Conservation (phyloP, 2,888 invertebrate species). For the Dorcus hopei region DNA sequence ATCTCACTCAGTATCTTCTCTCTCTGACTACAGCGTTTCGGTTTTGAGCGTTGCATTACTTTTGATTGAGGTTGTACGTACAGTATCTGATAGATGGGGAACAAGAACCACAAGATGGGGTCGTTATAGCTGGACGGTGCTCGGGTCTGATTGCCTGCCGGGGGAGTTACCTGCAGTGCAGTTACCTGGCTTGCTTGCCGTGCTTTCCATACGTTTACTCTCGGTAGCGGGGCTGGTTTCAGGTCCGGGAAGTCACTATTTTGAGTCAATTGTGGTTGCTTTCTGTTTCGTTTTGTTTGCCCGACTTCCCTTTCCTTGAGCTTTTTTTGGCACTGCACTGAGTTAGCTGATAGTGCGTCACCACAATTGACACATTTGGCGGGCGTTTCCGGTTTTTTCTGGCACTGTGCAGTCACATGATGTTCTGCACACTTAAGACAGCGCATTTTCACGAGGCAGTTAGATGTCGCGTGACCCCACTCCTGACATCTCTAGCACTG, state of each 20-base stretch:
- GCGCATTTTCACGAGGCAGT: not conserved
- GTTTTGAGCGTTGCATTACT: no score
- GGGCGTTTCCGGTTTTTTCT: not conserved
- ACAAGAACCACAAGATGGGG: no score
- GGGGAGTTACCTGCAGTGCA: not conserved
- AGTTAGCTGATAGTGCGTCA: slow-evolving; percentile 1
- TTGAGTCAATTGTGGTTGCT: not conserved
- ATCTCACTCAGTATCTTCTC: no score
- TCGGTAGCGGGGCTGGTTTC: not conserved
- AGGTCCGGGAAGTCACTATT: not conserved
- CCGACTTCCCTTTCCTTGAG: not conserved
- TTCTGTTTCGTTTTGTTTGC: not conserved
- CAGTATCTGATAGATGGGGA: no score
- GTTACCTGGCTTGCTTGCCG: not conserved
- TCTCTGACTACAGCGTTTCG: no score
- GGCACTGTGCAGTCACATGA: slow-evolving; percentile 6
- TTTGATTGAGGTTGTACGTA: no score
- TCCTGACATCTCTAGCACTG: slow-evolving; percentile 17
- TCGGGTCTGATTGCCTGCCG: no score
- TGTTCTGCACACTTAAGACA: slow-evolving; percentile 12
- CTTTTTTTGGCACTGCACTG: slow-evolving; percentile 2
- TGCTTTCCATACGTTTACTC: not conserved
- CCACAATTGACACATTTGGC: slow-evolving; percentile 8
- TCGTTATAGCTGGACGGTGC: no score
- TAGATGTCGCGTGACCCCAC: slow-evolving; percentile 15